These are phyloP conservation scores for Eulemur coronatus DNA, from an alignment of 2,797 vertebrate genomes.

Conservation along the genomic window DNA sequence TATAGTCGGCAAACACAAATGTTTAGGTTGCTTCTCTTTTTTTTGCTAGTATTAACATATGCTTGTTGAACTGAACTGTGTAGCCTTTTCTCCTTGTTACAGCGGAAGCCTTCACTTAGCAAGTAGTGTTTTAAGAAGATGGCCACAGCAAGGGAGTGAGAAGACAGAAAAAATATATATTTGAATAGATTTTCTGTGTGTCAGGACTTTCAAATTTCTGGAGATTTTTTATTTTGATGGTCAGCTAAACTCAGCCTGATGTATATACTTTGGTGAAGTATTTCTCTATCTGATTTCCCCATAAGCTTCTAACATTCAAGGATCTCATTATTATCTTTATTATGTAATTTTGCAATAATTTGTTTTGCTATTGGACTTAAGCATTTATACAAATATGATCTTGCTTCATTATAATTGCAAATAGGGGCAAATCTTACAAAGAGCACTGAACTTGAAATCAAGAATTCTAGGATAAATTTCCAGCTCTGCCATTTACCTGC, in stretches of 20 bases:
- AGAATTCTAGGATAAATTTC: background rate
- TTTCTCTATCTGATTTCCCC: background rate
- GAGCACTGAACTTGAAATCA: background rate
- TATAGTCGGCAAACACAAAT: background rate
- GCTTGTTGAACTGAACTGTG: background rate
- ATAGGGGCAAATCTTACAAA: background rate
- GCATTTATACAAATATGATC: background rate
- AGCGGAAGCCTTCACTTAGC: background rate
- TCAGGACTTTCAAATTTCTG: background rate
- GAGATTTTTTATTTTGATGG: background rate
- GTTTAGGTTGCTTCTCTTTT: background rate
- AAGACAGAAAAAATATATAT: background rate
- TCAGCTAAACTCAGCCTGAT: background rate
- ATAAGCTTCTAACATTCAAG: background rate
- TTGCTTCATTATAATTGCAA: background rate
- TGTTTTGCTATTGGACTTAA: background rate
- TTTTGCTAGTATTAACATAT: background rate
- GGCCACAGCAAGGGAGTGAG: background rate
- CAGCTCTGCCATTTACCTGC: background rate
- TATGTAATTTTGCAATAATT: background rate
- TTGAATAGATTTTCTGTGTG: background rate
- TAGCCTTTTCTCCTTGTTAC: background rate
- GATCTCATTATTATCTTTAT: background rate
- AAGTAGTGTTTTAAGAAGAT: slow-evolving; percentile 4
- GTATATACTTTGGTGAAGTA: background rate